phyloP scores from a whole-genome alignment of 2,113 vertebrate genomes.

The Serinus canaria region DNA sequence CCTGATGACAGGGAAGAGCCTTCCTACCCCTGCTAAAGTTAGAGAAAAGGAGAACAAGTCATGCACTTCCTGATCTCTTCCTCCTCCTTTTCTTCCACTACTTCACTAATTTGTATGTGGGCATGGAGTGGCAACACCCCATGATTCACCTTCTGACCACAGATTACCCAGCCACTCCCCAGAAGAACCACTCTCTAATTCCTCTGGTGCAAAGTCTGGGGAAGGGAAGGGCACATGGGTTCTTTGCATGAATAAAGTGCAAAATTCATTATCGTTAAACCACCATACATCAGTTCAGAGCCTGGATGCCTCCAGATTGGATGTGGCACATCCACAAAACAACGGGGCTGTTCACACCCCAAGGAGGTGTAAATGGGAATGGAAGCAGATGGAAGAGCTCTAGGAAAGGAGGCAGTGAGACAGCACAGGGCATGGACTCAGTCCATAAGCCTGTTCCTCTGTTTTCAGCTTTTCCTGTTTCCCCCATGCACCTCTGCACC shows the following conservation, averaged over 20 bases:
- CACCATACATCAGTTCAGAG: not conserved
- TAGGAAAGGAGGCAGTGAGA: not conserved
- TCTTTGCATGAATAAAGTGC: not conserved
- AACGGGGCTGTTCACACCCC: not conserved
- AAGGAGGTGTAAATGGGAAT: not conserved
- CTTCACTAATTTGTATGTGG: not conserved
- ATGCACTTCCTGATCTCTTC: not conserved
- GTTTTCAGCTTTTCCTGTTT: not conserved
- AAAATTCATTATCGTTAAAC: not conserved
- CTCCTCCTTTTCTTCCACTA: not conserved
- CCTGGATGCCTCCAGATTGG: not conserved
- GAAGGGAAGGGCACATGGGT: not conserved
- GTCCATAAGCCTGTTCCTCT: not conserved
- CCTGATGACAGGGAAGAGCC: not conserved
- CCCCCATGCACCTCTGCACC: not conserved
- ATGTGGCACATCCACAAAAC: not conserved
- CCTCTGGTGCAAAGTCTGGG: not conserved
- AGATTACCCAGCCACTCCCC: conserved; percentile 28
- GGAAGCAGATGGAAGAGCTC: not conserved
- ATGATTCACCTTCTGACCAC: conserved; percentile 52
- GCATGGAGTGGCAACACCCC: conserved; percentile 30
- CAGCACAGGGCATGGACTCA: not conserved
- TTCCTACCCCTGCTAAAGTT: not conserved
- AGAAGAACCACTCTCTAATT: not conserved
- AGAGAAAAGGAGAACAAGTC: conserved; percentile 4